A percentile compares a stretch with the other conserved stretches of the same genome.
These are phyloP conservation scores for Nemopilema nomurai DNA, from an alignment of 30 jellyfish, hydroid and myxozoan genomes.

Conservation along the genomic window DNA sequence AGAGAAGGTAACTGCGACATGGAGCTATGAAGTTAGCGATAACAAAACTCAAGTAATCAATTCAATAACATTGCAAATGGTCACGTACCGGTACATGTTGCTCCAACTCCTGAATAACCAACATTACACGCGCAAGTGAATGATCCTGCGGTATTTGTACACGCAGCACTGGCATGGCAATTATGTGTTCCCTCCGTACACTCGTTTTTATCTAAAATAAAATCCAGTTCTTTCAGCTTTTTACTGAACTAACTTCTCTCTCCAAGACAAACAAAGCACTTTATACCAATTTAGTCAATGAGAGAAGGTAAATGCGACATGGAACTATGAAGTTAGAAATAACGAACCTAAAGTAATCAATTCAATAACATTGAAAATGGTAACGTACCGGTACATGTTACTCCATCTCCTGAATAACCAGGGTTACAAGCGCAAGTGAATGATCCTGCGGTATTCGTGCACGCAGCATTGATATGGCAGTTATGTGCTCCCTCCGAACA, in stretches of 20 bases:
- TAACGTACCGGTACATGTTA: neutral
- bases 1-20: too few relatives aligned
- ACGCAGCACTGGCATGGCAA: constrained; percentile 24
- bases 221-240: too few relatives aligned
- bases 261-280: too few relatives aligned
- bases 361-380: too few relatives aligned
- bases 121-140: constrained; percentile 20
- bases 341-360: too few relatives aligned
- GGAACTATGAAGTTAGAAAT: too few relatives aligned
- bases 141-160: constrained; percentile 27
- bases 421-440: constrained; percentile 4
- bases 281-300: too few relatives aligned
- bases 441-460: constrained; percentile 10
- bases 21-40: too few relatives aligned
- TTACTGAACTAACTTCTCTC: too few relatives aligned
- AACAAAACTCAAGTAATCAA: too few relatives aligned
- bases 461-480: constrained; percentile 15
- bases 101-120: constrained; percentile 26
- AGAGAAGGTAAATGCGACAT: too few relatives aligned
- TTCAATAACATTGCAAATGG: too few relatives aligned
- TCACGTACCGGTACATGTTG: constrained; percentile 1
- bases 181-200: constrained; percentile 12
- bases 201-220: neutral
- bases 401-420: constrained; percentile 2
- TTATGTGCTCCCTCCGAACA: neutral